Percentiles rank a stretch among this genome's conserved stretches.
These are phyloP conservation scores for Shinisaurus crocodilurus DNA, from an alignment of 2,113 vertebrate species.

Conservation along the genomic window DNA sequence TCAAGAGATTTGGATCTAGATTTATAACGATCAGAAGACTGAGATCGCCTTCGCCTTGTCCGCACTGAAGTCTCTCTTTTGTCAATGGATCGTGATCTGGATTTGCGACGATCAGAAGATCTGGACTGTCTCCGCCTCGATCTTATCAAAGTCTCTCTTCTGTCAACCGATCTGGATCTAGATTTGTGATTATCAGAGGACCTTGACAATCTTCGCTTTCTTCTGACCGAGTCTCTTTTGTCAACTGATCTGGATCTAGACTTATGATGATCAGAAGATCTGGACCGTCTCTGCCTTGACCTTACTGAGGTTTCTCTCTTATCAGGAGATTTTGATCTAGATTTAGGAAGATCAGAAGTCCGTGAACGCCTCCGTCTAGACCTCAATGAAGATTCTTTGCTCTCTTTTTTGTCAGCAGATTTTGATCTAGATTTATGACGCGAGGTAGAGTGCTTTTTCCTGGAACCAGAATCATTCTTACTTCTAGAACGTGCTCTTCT, in stretches of 20 bases:
- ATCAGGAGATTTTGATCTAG: slow-evolving; percentile 64
- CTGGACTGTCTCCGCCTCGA: slow-evolving; percentile 70
- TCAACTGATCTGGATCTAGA: slow-evolving; percentile 68
- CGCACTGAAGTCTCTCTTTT: slow-evolving; percentile 75
- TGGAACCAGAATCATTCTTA: slow-evolving; percentile 70
- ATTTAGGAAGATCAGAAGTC: slow-evolving; percentile 55
- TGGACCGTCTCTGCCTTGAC: slow-evolving; percentile 79
- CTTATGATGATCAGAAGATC: slow-evolving; percentile 77
- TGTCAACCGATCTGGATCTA: slow-evolving; percentile 89
- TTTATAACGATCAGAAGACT: slow-evolving; percentile 80
- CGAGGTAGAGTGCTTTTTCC: slow-evolving; percentile 67
- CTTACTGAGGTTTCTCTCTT: slow-evolving; percentile 76
- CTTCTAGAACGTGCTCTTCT: slow-evolving; percentile 74
- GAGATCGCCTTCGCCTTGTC: slow-evolving; percentile 78
- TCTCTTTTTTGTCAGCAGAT: slow-evolving; percentile 66
- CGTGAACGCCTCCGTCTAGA: slow-evolving; percentile 63
- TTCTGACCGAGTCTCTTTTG: slow-evolving; percentile 74
- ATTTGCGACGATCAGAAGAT: slow-evolving; percentile 78
- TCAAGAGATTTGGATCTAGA: slow-evolving; percentile 74
- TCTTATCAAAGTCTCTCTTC: slow-evolving; percentile 66
- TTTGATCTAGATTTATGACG: slow-evolving; percentile 66
- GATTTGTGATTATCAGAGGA: slow-evolving; percentile 81
- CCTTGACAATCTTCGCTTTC: slow-evolving; percentile 77
- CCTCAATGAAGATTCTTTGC: slow-evolving; percentile 58
- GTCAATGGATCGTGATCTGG: slow-evolving; percentile 75